phyloP scores from a whole-genome alignment of 1,140 invertebrate genomes.

The Apolygus lucorum region DNA sequence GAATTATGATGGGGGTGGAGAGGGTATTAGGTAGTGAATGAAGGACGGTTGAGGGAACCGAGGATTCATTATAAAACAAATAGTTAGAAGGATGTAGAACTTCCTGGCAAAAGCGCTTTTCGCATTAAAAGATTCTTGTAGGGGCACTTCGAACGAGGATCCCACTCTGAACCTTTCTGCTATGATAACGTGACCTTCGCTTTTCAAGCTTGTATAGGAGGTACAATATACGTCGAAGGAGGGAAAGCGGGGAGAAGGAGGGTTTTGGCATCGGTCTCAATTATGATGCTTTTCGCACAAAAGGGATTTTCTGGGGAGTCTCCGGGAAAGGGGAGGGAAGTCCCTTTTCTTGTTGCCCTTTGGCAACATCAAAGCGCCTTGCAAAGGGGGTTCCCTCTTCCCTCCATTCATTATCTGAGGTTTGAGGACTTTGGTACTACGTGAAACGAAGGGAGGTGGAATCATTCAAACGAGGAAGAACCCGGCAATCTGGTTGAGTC shows the following conservation, averaged over 20 bases:
- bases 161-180: background rate
- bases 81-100: slow-evolving; percentile 1
- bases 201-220: background rate
- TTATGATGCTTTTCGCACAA: background rate
- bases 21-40: slow-evolving; percentile 15
- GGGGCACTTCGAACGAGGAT: background rate
- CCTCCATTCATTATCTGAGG: background rate
- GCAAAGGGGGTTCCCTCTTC: too few relatives aligned
- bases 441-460: background rate
- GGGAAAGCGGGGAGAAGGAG: background rate
- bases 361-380: background rate
- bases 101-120: background rate
- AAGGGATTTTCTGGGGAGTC: background rate
- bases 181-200: background rate
- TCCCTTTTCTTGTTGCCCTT: background rate
- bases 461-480: background rate
- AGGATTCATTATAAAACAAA: slow-evolving; percentile 12
- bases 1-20: slow-evolving; percentile 3
- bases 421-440: background rate
- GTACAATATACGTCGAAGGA: background rate
- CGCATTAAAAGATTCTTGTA: background rate
- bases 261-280: background rate
- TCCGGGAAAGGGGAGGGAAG: background rate
- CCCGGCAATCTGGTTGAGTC: background rate
- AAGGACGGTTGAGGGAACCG: background rate